Percentiles rank a stretch among this genome's conserved stretches.
Evolutionary conservation across 2,888 invertebrate species (phyloP).

Genomic region (Lapara coniferarum): DNA sequence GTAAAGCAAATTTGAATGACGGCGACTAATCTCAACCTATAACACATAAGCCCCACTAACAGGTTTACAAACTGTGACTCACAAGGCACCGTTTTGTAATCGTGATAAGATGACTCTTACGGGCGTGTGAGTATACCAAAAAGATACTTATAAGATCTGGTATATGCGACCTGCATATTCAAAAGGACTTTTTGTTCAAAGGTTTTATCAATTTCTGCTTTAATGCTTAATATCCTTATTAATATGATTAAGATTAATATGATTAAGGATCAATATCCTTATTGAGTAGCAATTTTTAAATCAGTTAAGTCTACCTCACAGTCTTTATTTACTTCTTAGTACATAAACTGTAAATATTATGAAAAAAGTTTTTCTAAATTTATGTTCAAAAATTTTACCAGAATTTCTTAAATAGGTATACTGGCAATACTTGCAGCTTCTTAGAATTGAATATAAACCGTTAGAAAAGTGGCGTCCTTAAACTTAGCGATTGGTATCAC

Average conservation of each 20-base stretch:
- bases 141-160: slow-evolving; percentile 11
- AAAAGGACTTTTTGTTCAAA: neutral
- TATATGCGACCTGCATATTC: slow-evolving; percentile 1
- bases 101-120: slow-evolving; percentile 25
- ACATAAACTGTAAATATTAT: too few species aligned
- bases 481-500: slow-evolving; percentile 47
- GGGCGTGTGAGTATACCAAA: neutral
- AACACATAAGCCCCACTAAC: slow-evolving; percentile 11
- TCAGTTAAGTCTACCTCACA: too few species aligned
- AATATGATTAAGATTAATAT: too few species aligned
- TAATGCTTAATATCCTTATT: too few species aligned
- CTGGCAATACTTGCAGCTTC: neutral
- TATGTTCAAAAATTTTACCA: neutral
- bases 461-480: slow-evolving; percentile 36
- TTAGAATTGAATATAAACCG: slow-evolving; percentile 1
- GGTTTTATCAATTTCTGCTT: neutral
- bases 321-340: too few species aligned
- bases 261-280: too few species aligned
- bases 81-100: slow-evolving; percentile 16
- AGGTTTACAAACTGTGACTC: slow-evolving; percentile 16
- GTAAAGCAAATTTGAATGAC: neutral
- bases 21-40: slow-evolving; percentile 2
- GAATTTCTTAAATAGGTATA: neutral
- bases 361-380: too few species aligned
- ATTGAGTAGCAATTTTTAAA: too few species aligned